Evolutionary conservation across 2,888 invertebrate species (phyloP), one percentile per base, ranked within the genome.

Genomic region (Hydrotaea cyrtoneurina): DNA sequence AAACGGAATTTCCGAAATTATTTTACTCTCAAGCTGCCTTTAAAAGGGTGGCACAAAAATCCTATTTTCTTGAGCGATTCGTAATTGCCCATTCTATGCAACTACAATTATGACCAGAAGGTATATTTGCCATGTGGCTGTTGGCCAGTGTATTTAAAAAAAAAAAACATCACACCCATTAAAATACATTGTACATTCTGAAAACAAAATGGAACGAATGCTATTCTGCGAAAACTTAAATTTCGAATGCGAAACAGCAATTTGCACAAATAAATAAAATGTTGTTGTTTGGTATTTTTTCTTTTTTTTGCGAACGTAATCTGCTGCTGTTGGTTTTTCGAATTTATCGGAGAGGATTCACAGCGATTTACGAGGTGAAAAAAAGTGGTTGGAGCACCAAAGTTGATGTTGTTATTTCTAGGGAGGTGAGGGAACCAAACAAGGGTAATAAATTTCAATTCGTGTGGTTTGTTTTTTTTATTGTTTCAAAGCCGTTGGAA

Each of bases 301-400:
- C n/a, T n/a, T n/a, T n/a, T n/a, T n/a, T n/a, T 53, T 0, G 55
- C 55, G 55, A 21, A 57, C 55, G 23, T 19, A 21, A 57, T 19
- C 2, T 21, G 55, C n/a, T 2, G 17, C 19, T 53, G 55, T 57
- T 17, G 55, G 1, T 57, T 10, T 19, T 57, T 50, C 50, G 23
- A 4, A 57, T 57, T 57, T 53, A 7, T 53, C n/a, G 21, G 31
- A 4, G 31, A 7, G 7, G 55, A 57, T 57, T 57, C 1, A 57
- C 17, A 57, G 5, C 55, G 23, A 57, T 21, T 57, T 57, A 57
- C 21, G 55, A 57, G 21, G 55, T 57, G 55, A 57, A 57, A 57
- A 57, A 57, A 57, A 57, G 21, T 10, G 17, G 19, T 21, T 21
- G 5, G 23, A n/a, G n/a, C 13, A 8, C 31, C 8, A 53, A 19